phyloP scores from a whole-genome alignment of 2,888 invertebrate species.

The Drosophila nr. perissopoda region DNA sequence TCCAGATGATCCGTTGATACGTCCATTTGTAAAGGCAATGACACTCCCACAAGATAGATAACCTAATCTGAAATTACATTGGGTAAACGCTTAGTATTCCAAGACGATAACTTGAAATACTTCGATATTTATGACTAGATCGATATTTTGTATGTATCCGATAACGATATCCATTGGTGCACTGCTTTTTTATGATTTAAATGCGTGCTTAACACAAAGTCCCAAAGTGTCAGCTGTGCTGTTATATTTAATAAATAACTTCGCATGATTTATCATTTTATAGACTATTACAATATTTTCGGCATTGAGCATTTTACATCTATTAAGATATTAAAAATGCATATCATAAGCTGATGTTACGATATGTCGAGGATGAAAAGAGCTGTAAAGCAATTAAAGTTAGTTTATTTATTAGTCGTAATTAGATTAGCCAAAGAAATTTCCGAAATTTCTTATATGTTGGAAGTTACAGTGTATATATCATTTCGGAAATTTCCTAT shows the following conservation, averaged over 20 bases:
- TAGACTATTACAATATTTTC: slow-evolving; percentile 24
- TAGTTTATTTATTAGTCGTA: neutral
- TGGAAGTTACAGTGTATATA: neutral
- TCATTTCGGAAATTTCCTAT: neutral
- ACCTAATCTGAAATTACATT: neutral
- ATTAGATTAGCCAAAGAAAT: neutral
- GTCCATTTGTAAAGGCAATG: neutral
- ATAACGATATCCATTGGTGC: neutral
- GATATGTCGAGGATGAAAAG: neutral
- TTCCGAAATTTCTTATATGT: neutral
- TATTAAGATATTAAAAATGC: neutral
- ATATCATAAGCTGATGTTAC: neutral
- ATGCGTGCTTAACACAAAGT: neutral
- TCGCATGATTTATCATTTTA: neutral
- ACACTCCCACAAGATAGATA: neutral
- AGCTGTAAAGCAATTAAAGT: neutral
- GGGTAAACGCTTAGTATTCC: neutral
- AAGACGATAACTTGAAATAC: neutral
- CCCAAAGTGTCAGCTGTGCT: neutral
- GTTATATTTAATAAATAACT: neutral
- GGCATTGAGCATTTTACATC: slow-evolving; percentile 4
- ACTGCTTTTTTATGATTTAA: neutral
- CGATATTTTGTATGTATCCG: neutral
- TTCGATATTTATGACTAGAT: neutral
- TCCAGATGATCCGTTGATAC: neutral